Evolutionary conservation across 92 coral and sea anemone genomes (phyloP).

Genomic region (Pocillopora meandrina): DNA sequence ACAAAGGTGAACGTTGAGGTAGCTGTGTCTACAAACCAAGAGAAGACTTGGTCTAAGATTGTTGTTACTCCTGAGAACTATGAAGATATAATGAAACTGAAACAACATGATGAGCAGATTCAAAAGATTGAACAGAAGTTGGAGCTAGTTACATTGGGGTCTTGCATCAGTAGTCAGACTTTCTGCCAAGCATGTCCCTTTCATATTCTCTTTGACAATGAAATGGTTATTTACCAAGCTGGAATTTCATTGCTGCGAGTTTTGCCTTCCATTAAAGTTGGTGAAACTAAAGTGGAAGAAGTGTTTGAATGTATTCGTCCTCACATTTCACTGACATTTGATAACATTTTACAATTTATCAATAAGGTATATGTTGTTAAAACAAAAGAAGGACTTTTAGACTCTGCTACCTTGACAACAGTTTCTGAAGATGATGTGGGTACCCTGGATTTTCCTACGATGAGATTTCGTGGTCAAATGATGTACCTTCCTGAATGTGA

Average conservation of each 20-base stretch:
- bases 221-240: slow-evolving; percentile 93
- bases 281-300: slow-evolving; percentile 69
- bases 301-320: slow-evolving; percentile 89
- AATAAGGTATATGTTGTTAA: slow-evolving; percentile 90
- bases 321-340: slow-evolving; percentile 78
- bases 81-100: slow-evolving; percentile 45
- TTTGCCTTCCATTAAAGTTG: slow-evolving; percentile 81
- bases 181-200: slow-evolving; percentile 98
- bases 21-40: slow-evolving; percentile 50
- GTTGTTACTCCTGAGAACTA: slow-evolving; percentile 58
- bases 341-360: slow-evolving; percentile 68
- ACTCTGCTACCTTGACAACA: slow-evolving; percentile 87
- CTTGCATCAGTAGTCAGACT: slow-evolving; percentile 73
- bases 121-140: slow-evolving; percentile 69
- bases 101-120: slow-evolving; percentile 53
- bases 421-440: slow-evolving; percentile 92
- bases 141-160: slow-evolving; percentile 76
- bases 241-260: slow-evolving; percentile 89
- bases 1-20: slow-evolving; percentile 71
- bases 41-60: slow-evolving; percentile 71
- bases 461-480: slow-evolving; percentile 99
- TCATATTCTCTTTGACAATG: slow-evolving; percentile 83
- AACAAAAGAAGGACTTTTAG: slow-evolving; percentile 88
- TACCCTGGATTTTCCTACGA: slow-evolving; percentile 87
- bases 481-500: slow-evolving; percentile 91